Evolutionary conservation across 1,140 invertebrate genomes (phyloP), one percentile per base, ranked within the genome.

Genomic region (Lordiphosa collinella): DNA sequence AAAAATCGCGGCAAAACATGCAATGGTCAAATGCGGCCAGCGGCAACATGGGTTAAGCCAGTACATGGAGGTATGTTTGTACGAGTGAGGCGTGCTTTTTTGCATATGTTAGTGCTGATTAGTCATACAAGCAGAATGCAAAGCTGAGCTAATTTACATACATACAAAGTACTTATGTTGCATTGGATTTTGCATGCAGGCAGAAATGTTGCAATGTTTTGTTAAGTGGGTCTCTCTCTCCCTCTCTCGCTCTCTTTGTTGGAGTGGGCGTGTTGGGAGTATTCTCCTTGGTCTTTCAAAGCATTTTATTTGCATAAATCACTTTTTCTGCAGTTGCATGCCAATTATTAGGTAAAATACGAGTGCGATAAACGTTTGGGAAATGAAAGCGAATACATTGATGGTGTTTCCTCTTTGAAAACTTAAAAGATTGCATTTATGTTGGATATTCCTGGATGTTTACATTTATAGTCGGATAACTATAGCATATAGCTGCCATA

Each of bases 61-160:
- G 4, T 13, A 31, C 14, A 37, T 22, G 11, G 7, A 3, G 7
- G 6, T 29, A 58, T n/a, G 8, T 16, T 14, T 16, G 16, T 34
- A 10, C 16, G 25, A 29, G 25, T 29, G 25, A 7, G 25, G 7
- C 25, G 25, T 29, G 25, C 25, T 29, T 29, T 29, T 29, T 29
- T 44, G 32, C 53, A 14, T 52, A 36, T 61, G 47, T 43, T 11
- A 44, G 32, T 41, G 12, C 10, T 43, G 35, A 82, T 80, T 80
- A 80, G 66, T 80, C 75, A 80, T 82, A 66, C 71, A 54, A 56
- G 66, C 56, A 71, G 78, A 82, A 69, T 79, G 75, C 74, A 68
- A 79, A 80, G 78, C 53, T 76, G 71, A 67, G 61, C 71, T 63
- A 82, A 80, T 82, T 80, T 80, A 48, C 75, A 74, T 74, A 60